Base-by-base conservation (phyloP, 2,888 invertebrate genomes). In the Chydorus sphaericus region DNA sequence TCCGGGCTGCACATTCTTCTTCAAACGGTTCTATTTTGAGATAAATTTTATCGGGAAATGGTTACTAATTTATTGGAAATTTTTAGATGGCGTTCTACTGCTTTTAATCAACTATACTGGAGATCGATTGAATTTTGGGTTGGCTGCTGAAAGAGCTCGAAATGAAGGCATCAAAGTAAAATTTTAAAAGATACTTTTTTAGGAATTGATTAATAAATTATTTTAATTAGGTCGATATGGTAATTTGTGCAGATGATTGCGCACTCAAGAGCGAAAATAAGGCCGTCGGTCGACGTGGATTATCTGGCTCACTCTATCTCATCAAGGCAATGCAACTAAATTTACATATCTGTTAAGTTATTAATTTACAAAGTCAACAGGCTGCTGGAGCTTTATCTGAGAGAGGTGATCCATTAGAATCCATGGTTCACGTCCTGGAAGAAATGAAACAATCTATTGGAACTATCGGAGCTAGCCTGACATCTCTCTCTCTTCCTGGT, bases 21-120 rank as follows among this genome's bases (percentile, higher is more conserved):
- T 75, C 76, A 62, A 70, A 77, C 68, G 81, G 82, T 81, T 69
- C 59, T 54, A 16, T n/a, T n/a, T n/a, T 20, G 49, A 31, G 53
- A 29, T 57, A 20, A 2, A 1, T 2, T 1, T 44, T 23, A 10
- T 23, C 16, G 6, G 23, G 23, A 14, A 44, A 20, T 6, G 11
- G 3, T 20, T 44, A 3, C n/a, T 20, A 10, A 20, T 54, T 11
- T 26, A 38, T 54, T 16, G 49, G 10, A 54, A 18, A 20, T 30
- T 51, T 50, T 56, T 57, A 65, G 68, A 60, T 4, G 86, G 85
- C 30, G 76, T 82, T n/a, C 65, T 89, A 7, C 75, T 86, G 0
- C 73, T 87, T 33, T 75, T 85, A 10, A 80, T 81, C 10, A 87
- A 86, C 68, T 85, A 85, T 65, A 82, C 85, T 0, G 83, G 85